Base-by-base conservation (phyloP, 2,113 vertebrate species). In the Tetrao urogallus region DNA sequence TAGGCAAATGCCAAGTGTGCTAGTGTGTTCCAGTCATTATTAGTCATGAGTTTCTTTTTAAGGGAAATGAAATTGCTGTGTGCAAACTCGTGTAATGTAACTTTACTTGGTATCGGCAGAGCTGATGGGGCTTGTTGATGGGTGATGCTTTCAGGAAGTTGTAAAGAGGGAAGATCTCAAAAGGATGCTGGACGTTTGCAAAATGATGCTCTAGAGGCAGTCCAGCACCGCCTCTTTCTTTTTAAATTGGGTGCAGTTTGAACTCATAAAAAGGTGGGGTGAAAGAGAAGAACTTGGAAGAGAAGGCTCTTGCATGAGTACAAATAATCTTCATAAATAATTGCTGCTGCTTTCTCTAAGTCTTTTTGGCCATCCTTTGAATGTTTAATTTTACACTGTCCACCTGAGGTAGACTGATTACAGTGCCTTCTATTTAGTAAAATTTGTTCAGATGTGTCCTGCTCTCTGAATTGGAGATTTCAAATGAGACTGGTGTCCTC, bases 1-100 rank as follows among this genome's bases (percentile, higher is more conserved):
- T 4, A 93, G 71, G 27, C 30, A 91, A 95, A 85, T 87, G 71
- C 82, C 89, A 91, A 54, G 94, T 86, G 69, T 61, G 52, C 50
- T 90, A 22, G 73, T 93, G 63, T 1, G 1, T 61, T 86, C 75
- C 56, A 50, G 66, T 91, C 74, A 63, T 85, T 60, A 45, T 73
- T 95, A 87, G 74, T 87, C 82, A 83, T 32, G 72, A 83, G 40
- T 1, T n/a, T 94, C n/a, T 94, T 36, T 56, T 32, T 0, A 34
- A 52, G n/a, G 61, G 52, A n/a, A 24, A 28, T 72, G 7, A 42
- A 84, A 69, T 75, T 45, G 19, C 63, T 72, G 9, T 79, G 2
- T 32, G 16, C 27, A 34, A 74, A 50, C 24, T 73, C 38, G 82
- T 87, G 52, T n/a, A 13, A n/a, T 67, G 30, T 45, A 45, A 43